phyloP scores from a whole-genome alignment of 2,113 vertebrate genomes.

The Equus przewalskii region DNA sequence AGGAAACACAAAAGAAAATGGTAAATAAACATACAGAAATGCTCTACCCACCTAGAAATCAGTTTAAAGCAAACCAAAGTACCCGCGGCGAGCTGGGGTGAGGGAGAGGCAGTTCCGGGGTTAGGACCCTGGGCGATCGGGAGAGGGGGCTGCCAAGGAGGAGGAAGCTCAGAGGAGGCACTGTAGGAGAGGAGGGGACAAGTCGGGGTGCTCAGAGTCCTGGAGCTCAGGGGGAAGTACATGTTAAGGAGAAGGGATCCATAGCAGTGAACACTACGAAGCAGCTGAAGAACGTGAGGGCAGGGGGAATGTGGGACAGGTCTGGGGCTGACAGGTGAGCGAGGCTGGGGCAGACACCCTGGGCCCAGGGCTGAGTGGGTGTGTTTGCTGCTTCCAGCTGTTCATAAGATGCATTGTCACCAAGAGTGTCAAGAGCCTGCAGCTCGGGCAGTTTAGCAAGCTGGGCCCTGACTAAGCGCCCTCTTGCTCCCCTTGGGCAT shows the following conservation, averaged over 20 bases:
- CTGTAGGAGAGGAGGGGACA: fast-evolving
- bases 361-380: not conserved
- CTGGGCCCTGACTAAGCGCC: not conserved
- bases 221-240: not conserved
- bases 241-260: no score
- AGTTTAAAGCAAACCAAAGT: fast-evolving
- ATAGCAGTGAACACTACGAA: fast-evolving
- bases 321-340: fast-evolving
- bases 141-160: fast-evolving
- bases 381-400: fast-evolving
- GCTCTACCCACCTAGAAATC: fast-evolving
- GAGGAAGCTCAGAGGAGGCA: not conserved
- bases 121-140: not conserved
- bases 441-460: fast-evolving
- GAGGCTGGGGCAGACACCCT: fast-evolving
- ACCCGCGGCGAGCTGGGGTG: fast-evolving
- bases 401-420: fast-evolving
- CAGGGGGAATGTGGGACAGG: fast-evolving
- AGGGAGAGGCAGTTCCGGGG: no score
- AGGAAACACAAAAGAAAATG: not conserved
- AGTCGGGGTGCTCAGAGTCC: fast-evolving
- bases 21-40: fast-evolving
- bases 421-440: not conserved
- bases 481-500: fast-evolving
- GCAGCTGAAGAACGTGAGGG: fast-evolving